Conservation (phyloP, 2,113 vertebrate species). For the Nannobrachium achirus region DNA sequence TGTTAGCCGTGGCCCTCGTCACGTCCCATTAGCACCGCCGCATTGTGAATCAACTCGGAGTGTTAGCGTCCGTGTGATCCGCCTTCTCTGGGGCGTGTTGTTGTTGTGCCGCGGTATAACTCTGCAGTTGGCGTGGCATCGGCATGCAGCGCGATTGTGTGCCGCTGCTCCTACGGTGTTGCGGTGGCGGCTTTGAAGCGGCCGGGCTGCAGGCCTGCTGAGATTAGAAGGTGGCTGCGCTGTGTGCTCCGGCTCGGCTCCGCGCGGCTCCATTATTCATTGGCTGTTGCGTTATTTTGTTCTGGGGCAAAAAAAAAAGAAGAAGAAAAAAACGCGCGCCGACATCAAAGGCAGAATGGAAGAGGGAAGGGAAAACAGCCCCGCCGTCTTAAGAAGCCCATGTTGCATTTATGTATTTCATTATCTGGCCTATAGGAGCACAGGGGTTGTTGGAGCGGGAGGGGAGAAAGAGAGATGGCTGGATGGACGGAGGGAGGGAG, state of each 20-base stretch:
- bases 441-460: constrained; percentile 21
- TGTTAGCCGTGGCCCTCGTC: too few relatives aligned
- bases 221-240: constrained; percentile 64
- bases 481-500: not conserved
- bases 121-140: not conserved
- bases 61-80: too few relatives aligned
- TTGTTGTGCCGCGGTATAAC: too few relatives aligned
- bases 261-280: constrained; percentile 69
- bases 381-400: constrained; percentile 50
- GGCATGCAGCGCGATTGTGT: not conserved
- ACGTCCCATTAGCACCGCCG: too few relatives aligned
- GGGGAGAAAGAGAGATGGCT: constrained; percentile 13
- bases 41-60: too few relatives aligned
- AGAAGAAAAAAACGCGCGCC: constrained; percentile 40
- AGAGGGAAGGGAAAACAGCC: constrained; percentile 49
- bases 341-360: constrained; percentile 66
- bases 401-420: constrained; percentile 73
- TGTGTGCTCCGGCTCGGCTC: not conserved
- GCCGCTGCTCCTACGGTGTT: not conserved
- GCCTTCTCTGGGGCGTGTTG: not conserved
- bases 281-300: constrained; percentile 66
- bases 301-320: constrained; percentile 60
- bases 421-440: constrained; percentile 51
- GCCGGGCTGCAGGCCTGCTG: constrained; percentile 58
- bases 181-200: constrained; percentile 55